Base-by-base conservation (phyloP, 2,888 invertebrate species). In the Apamea monoglypha region DNA sequence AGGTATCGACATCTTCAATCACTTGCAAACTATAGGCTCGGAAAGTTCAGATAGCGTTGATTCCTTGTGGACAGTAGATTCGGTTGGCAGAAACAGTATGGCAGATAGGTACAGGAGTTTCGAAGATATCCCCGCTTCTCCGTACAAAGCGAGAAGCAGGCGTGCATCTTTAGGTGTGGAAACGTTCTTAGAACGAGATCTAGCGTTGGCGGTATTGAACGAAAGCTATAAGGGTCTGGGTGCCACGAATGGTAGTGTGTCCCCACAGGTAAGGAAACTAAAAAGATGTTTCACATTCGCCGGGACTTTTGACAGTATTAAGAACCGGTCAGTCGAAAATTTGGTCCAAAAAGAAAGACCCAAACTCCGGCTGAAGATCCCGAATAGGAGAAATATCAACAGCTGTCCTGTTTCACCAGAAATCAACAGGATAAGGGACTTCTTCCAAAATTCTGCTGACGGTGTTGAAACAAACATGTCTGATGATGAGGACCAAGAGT, bases 71-170 rank as follows among this genome's bases (percentile, higher is more conserved):
- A 94, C 95, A 47, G 84, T 94, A 61, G 86, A 94, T 68, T 94
- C 95, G 0, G 93, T 93, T 47, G 92, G 91, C 66, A 89, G 89
- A 25, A 90, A 91, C 47, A 89, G 88, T 81, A 86, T 89, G 40
- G 74, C 85, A 63, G 95, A 95, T 70, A 92, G 91, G 85, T 93
- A 93, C 78, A 94, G 92, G 84, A 96, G 96, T 90, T 94, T 95
- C 77, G 96, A 96, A 89, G 96, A 96, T 95, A 94, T 96, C 87
- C 94, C 95, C 56, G 93, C 94, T 95, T 95, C 96, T 95, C 95
- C 92, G 76, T 68, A 80, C 4, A 92, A 88, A 91, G 91, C 91
- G 95, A 96, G 92, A 96, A 96, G 94, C 90, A 94, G 96, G 91
- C 94, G 95, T 63, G 95, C 94, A 95, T 96, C 96, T 91, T 93